phyloP scores from a whole-genome alignment of 2,113 vertebrate genomes.

The Sinocyclocheilus maitianheensis region DNA sequence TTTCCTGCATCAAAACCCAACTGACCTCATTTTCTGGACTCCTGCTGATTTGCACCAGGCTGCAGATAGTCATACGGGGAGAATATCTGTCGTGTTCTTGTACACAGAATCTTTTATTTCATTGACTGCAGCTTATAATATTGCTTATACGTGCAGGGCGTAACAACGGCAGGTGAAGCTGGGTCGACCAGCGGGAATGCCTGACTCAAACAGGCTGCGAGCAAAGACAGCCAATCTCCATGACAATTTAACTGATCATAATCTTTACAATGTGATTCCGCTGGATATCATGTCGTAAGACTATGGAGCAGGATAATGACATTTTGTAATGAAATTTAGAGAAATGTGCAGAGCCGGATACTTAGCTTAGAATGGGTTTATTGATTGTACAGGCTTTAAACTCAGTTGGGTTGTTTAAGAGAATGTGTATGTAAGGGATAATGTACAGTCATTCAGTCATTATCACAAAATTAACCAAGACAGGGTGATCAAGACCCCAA shows the following conservation, averaged over 20 bases:
- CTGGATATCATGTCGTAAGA: constrained; percentile 20
- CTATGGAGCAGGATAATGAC: constrained; percentile 33
- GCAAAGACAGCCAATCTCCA: constrained; percentile 28
- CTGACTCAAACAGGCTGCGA: constrained; percentile 2
- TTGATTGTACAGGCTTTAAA: constrained; percentile 25
- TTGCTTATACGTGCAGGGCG: constrained; percentile 47
- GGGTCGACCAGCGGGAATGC: not conserved
- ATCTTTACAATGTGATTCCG: constrained; percentile 41
- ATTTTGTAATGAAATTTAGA: constrained; percentile 36
- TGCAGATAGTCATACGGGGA: constrained; percentile 68
- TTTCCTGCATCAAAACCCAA: constrained; percentile 68
- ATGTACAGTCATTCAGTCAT: not conserved
- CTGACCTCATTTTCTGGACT: constrained; percentile 70
- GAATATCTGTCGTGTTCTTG: constrained; percentile 62
- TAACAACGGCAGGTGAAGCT: constrained; percentile 37
- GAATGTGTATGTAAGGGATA: not conserved
- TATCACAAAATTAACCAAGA: constrained; percentile 1
- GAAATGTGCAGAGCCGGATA: constrained; percentile 34
- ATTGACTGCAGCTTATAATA: constrained; percentile 58
- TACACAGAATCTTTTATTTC: constrained; percentile 67
- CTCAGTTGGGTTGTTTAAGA: not conserved
- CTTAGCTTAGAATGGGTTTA: constrained; percentile 10
- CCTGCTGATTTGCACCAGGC: constrained; percentile 62
- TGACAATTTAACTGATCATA: constrained; percentile 30
- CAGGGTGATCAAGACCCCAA: not conserved